Percentiles rank a stretch among this genome's conserved stretches.
phyloP scores from a whole-genome alignment of 2,797 vertebrate genomes.

The Phoeniculus purpureus region DNA sequence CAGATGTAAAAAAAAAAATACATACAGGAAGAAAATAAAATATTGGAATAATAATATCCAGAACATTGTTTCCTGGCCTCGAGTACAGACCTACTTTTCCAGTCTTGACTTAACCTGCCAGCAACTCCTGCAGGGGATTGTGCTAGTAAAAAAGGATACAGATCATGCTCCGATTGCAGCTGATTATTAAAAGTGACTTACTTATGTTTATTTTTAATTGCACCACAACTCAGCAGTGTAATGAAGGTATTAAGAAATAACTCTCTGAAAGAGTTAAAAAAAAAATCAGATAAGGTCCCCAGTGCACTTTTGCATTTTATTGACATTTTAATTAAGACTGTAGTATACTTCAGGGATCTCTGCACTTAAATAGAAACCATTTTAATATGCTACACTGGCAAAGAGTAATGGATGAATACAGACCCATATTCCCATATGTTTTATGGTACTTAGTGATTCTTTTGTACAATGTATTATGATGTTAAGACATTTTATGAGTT shows the following conservation, averaged over 20 bases:
- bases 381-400: constrained; percentile 79
- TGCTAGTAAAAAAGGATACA: constrained; percentile 2
- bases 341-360: constrained; percentile 78
- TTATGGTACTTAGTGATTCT: constrained; percentile 77
- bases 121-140: constrained; percentile 32
- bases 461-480: constrained; percentile 78
- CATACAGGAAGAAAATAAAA: neutral
- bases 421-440: constrained; percentile 79
- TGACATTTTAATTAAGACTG: constrained; percentile 82
- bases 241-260: constrained; percentile 66
- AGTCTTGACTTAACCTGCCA: constrained; percentile 39
- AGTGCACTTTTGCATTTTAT: constrained; percentile 76
- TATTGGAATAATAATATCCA: neutral
- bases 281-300: constrained; percentile 68
- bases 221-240: constrained; percentile 45
- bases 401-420: constrained; percentile 76
- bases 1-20: neutral
- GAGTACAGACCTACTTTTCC: constrained; percentile 36
- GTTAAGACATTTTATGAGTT: constrained; percentile 79
- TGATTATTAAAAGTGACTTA: constrained; percentile 67
- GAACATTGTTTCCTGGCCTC: neutral
- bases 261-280: constrained; percentile 62
- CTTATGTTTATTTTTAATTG: constrained; percentile 67
- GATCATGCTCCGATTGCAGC: neutral
- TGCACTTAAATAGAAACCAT: constrained; percentile 80